Conservation (phyloP, 2,797 vertebrate species). For the Miichthys miiuy region DNA sequence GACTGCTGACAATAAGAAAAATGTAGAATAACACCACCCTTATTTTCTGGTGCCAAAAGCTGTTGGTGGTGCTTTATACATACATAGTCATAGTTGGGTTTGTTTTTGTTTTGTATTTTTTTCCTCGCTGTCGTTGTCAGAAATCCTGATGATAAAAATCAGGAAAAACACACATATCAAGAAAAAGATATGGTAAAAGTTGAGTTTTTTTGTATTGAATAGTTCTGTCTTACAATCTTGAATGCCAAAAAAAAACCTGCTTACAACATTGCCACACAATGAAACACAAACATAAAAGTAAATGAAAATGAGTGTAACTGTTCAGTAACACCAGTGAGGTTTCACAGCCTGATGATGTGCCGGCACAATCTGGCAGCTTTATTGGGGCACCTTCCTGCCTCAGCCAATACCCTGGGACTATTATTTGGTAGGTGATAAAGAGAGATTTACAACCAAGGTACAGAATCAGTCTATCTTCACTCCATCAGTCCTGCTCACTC, state of each 20-base stretch:
- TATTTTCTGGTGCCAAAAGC: neutral
- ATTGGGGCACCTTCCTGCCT: constrained; percentile 43
- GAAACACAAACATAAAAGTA: neutral
- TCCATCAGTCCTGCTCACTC: constrained; percentile 54
- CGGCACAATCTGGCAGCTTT: constrained; percentile 61
- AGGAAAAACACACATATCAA: neutral
- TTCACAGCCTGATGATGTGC: constrained; percentile 55
- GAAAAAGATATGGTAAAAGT: neutral
- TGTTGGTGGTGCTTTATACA: neutral
- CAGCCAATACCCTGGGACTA: constrained; percentile 46
- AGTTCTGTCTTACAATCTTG: neutral
- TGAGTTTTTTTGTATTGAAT: neutral
- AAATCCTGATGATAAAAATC: neutral
- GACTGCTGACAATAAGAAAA: neutral
- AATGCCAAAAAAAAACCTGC: neutral
- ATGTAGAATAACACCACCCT: neutral
- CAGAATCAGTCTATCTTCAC: constrained; percentile 59
- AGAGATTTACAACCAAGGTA: constrained; percentile 73
- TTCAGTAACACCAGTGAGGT: constrained; percentile 8
- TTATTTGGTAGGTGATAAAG: constrained; percentile 70
- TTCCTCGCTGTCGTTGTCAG: neutral
- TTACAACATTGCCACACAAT: neutral
- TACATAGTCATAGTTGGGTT: too few species aligned
- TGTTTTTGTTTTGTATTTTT: too few species aligned
- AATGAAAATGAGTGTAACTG: neutral